Base-by-base conservation (phyloP, 2,113 vertebrate species). In the Ochotona curzoniae region DNA sequence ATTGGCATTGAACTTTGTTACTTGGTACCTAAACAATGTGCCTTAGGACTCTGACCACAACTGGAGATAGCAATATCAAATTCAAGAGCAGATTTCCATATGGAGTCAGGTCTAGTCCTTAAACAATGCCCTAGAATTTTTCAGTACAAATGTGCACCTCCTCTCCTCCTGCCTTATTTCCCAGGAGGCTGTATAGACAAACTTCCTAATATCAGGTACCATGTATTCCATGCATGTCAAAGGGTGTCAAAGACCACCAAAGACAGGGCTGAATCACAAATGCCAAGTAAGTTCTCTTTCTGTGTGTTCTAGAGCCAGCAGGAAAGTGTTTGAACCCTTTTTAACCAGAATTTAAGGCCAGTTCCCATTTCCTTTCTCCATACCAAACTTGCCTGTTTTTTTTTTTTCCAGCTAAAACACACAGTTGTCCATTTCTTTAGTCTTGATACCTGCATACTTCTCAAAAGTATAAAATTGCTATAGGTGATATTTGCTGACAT, bases 341-440 rank as follows among this genome's bases (percentile, higher is more conserved):
- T 83, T 18, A 57, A 44, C 17, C 25, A n/a, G 12, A 38, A 57
- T 87, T 57, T 74, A 61, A 38, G 18, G 63, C 25, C 20, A 64
- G 32, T 25, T 63, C 49, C 61, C 1, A 28, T 30, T 71, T 92
- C 57, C 61, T 82, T 86, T 61, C 49, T 75, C 21, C 44, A 0
- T 51, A 30, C 54, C 38, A 20, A 44, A 32, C 69, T 38, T 14
- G 7, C 64, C 54, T 13, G 28, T 0, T 69, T 87, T 75, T 67
- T 83, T 57, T 69, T 87, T 75, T 67, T 83, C 49, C 51, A 90
- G 20, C 63, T 57, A 67, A 25, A 88, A 87, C 15, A 25, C 14
- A 11, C n/a, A n/a, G 8, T 60, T 80, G 80, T 92, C 4, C 9
- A 51, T 84, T 76, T 93, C 61, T 94, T 76, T 63, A 82, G 11